These are phyloP conservation scores for Drosophila prolongata DNA, from an alignment of 2,888 invertebrate species.

Conservation along the genomic window DNA sequence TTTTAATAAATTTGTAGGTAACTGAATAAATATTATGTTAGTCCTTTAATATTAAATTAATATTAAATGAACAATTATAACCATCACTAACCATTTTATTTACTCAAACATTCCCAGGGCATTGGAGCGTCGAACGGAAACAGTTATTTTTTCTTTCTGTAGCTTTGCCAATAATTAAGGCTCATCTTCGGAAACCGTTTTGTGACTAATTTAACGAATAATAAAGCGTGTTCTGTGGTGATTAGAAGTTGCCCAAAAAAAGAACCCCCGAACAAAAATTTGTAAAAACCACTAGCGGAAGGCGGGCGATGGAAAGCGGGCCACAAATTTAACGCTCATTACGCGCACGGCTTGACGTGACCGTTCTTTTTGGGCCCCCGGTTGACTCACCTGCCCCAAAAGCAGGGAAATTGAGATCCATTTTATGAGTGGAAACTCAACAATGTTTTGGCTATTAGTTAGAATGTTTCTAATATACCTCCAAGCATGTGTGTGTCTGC, in stretches of 20 bases:
- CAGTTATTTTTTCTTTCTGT: conserved; percentile 13
- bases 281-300: conserved; percentile 16
- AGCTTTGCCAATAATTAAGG: conserved; percentile 69
- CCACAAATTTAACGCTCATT: conserved; percentile 76
- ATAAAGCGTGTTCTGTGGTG: conserved; percentile 68
- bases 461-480: conserved; percentile 61
- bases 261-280: conserved; percentile 11
- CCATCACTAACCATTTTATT: not conserved
- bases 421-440: conserved; percentile 48
- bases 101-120: not conserved
- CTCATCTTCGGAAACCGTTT: conserved; percentile 69
- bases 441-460: conserved; percentile 65
- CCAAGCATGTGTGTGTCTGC: conserved; percentile 27
- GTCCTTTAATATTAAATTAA: too few relatives aligned
- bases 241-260: conserved; percentile 75
- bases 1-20: too few relatives aligned
- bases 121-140: not conserved
- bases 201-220: conserved; percentile 78
- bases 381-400: conserved; percentile 31
- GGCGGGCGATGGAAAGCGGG: conserved; percentile 58
- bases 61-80: too few relatives aligned
- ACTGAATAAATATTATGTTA: too few relatives aligned
- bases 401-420: conserved; percentile 67
- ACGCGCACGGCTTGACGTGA: conserved; percentile 76
- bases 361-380: conserved; percentile 32